Evolutionary conservation across 2,113 vertebrate species (phyloP).

Genomic region (Trachemys scripta): DNA sequence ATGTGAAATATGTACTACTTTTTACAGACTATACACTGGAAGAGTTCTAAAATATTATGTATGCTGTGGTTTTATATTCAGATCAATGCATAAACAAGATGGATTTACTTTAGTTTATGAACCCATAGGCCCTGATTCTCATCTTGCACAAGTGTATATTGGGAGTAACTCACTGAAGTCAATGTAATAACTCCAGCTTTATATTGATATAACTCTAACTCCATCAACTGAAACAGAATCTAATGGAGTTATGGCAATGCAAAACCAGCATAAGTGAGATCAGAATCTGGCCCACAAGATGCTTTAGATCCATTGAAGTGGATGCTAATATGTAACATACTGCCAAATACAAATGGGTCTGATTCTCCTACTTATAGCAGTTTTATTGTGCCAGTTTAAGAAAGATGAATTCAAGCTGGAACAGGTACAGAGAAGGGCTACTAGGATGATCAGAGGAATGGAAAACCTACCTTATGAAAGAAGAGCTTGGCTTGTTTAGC

Average conservation of each 20-base stretch:
- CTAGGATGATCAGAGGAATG: neutral
- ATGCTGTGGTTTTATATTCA: neutral
- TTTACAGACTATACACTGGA: neutral
- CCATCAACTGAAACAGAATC: neutral
- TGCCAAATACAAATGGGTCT: neutral
- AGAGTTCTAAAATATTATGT: neutral
- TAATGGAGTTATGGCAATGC: neutral
- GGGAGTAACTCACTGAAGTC: neutral
- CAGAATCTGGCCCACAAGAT: neutral
- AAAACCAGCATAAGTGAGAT: neutral
- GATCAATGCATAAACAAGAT: neutral
- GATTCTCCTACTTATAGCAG: neutral
- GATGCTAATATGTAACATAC: neutral
- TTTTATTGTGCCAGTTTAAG: neutral
- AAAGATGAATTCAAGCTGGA: neutral
- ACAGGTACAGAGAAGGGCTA: neutral
- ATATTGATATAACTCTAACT: neutral
- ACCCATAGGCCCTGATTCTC: neutral
- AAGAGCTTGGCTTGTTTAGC: neutral
- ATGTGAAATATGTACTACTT: neutral
- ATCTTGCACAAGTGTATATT: neutral
- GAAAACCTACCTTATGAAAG: neutral
- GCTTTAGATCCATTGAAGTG: neutral
- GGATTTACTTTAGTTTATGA: slow-evolving; percentile 5
- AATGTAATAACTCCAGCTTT: neutral